phyloP scores from a whole-genome alignment of 1,140 invertebrate species.

The Drosophila bocqueti region DNA sequence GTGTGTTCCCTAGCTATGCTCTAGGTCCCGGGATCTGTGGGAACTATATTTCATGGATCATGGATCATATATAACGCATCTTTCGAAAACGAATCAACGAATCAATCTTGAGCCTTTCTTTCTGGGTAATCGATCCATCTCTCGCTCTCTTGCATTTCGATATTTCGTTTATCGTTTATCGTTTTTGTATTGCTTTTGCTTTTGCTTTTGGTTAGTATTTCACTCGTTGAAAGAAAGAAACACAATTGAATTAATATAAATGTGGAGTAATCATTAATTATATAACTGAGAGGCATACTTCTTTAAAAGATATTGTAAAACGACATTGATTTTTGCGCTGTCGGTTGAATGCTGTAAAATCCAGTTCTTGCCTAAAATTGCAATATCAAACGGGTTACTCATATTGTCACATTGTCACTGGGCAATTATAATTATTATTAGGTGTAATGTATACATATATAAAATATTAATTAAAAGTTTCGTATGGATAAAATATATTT shows the following conservation, averaged over 20 bases:
- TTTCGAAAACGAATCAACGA: conserved; percentile 56
- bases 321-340: conserved; percentile 91
- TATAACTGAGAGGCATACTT: conserved; percentile 87
- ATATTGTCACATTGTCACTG: conserved; percentile 67
- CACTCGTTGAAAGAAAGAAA: conserved; percentile 80
- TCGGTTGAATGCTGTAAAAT: conserved; percentile 93
- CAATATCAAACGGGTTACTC: conserved; percentile 84
- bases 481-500: conserved; percentile 28
- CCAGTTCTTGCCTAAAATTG: conserved; percentile 93
- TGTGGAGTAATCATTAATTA: conserved; percentile 68
- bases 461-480: conserved; percentile 30
- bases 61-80: conserved; percentile 11
- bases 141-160: conserved; percentile 36
- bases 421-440: conserved; percentile 46
- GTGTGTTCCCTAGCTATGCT: conserved; percentile 47
- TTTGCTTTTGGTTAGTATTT: conserved; percentile 52
- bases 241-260: conserved; percentile 73
- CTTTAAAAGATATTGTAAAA: conserved; percentile 93
- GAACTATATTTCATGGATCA: conserved; percentile 23
- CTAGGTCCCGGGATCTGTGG: conserved; percentile 38
- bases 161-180: conserved; percentile 35
- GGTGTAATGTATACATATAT: conserved; percentile 35
- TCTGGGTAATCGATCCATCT: conserved; percentile 31
- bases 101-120: conserved; percentile 45
- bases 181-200: conserved; percentile 2